Evolutionary conservation across 2,797 vertebrate genomes (phyloP).

Genomic region (Agapornis canus): DNA sequence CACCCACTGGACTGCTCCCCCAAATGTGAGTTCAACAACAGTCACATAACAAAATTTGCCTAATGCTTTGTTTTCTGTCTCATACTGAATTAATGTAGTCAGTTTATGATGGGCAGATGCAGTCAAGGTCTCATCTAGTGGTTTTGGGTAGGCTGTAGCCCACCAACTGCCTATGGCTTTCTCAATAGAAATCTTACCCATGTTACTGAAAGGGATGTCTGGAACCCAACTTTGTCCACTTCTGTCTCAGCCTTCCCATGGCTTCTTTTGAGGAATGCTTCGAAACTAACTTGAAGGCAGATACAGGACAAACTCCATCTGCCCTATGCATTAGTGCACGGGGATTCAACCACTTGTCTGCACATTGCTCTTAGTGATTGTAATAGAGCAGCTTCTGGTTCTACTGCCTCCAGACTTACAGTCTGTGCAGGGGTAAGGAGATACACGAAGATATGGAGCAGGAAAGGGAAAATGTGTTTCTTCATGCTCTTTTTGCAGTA

Average conservation of each 20-base stretch:
- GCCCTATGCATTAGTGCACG: neutral
- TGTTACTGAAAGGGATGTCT: neutral
- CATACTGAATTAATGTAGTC: neutral
- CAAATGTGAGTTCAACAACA: neutral
- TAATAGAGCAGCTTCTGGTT: neutral
- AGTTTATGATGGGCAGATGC: neutral
- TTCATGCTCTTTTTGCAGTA: neutral
- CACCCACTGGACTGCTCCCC: neutral
- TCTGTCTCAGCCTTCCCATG: neutral
- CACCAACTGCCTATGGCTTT: neutral
- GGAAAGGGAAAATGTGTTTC: neutral
- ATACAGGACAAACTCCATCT: neutral
- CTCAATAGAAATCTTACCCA: neutral
- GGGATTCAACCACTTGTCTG: neutral
- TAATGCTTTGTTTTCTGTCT: neutral
- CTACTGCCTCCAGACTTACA: neutral
- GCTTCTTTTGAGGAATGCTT: neutral
- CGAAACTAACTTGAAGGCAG: neutral
- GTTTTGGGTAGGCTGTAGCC: neutral
- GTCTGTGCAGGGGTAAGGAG: neutral
- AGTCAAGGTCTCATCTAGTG: neutral
- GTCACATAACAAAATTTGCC: constrained; percentile 38
- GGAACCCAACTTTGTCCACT: neutral
- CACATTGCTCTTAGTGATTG: neutral
- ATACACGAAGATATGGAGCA: neutral